Evolutionary conservation across 2,797 vertebrate genomes (phyloP), one percentile per base, ranked within the genome.

Genomic region (Perodicticus potto): DNA sequence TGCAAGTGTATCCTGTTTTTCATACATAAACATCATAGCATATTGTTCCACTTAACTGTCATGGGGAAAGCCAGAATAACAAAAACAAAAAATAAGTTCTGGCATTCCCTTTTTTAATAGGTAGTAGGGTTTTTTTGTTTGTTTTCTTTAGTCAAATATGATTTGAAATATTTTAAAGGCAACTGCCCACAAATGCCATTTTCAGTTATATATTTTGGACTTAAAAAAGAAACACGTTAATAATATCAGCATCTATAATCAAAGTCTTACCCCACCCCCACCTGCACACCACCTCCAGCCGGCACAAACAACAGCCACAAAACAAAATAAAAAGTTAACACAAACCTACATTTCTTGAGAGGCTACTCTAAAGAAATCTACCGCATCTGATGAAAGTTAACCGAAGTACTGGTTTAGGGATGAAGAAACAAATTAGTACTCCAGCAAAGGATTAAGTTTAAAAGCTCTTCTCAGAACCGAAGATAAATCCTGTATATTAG

Each of bases 401-500:
- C 97, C 81, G 77, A 97, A 98, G 98, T 96, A 96, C 97, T 89
- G 94, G 96, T 97, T 95, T 97, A 97, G 97, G 98, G 97, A 96
- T 23, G 95, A 73, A 91, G 97, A 98, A 97, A 98, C 98, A 98
- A 98, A 98, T 98, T 98, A 98, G 97, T 98, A 92, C 98, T 98
- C 97, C 96, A 97, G 91, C 34, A 12, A 97, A 96, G 98, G 98
- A 98, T 98, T 98, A 98, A 96, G 98, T 97, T 97, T 98, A 98
- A 98, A 98, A 98, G 98, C 98, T 97, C 98, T 98, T 98, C 98
- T 98, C 98, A 92, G 98, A 97, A 97, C 97, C 45, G 89, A 97
- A 96, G 98, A 98, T 98, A 98, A 98, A 98, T 98, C 98, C 98
- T 96, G 96, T 80, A 96, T 97, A 98, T 98, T 98, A 97, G 97